Percentiles rank a stretch among this genome's conserved stretches.
These are phyloP conservation scores for Mallotus villosus DNA, from an alignment of 2,797 vertebrate species.

Conservation along the genomic window DNA sequence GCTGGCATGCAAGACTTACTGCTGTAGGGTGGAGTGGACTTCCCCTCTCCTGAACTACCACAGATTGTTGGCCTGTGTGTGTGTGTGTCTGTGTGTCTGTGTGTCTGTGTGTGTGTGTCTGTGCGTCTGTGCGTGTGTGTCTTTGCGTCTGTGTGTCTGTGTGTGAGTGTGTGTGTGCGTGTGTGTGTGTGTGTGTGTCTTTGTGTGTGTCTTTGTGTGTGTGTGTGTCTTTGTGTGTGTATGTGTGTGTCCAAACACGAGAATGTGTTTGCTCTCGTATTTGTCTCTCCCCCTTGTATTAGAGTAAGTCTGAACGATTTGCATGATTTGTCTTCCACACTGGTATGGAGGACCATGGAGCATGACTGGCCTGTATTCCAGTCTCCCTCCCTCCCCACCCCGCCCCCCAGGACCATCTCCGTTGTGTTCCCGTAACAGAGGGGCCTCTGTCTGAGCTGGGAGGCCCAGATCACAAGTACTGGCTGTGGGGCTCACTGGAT, in stretches of 20 bases:
- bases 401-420: slow-evolving; percentile 24
- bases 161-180: too few relatives aligned
- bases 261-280: neutral
- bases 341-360: neutral
- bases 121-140: too few relatives aligned
- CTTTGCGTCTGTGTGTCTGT: neutral
- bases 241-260: neutral
- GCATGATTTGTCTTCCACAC: too few relatives aligned
- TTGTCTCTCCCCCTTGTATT: neutral
- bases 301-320: neutral
- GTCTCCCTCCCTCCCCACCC: neutral
- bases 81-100: neutral
- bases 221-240: neutral
- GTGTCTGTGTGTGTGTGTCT: neutral
- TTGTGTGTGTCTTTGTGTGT: too few relatives aligned
- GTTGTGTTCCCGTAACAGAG: slow-evolving; percentile 25
- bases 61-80: neutral
- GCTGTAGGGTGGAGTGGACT: slow-evolving; percentile 13
- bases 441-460: slow-evolving; percentile 13
- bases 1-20: neutral
- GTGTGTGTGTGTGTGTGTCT: too few relatives aligned
- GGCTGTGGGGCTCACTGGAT: slow-evolving; percentile 26
- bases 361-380: slow-evolving; percentile 17
- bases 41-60: neutral
- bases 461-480: slow-evolving; percentile 25